Base-by-base conservation (phyloP, 2,113 vertebrate genomes). In the Neolamprologus toae region DNA sequence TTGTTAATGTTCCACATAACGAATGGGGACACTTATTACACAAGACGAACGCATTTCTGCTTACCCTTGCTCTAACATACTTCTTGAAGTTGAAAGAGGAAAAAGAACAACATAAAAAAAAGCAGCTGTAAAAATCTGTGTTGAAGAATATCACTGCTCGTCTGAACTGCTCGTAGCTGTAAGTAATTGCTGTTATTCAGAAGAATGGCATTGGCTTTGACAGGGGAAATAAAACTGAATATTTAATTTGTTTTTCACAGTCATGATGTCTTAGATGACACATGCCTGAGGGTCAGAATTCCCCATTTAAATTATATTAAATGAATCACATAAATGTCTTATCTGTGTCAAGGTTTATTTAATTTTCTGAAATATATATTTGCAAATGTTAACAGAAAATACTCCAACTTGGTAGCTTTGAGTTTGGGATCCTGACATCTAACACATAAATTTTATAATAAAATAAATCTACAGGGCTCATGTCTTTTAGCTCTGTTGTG, bases 51-150 rank as follows among this genome's bases (percentile, higher is more conserved):
- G 89, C 12, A 59, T 61, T 47, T 85, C 71, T 57, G 93, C 97
- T 97, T 97, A 97, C 97, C 97, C 97, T 97, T 82, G 96, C 97
- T 96, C 96, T 97, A 96, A 97, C 95, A 88, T 97, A 97, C 97
- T 98, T 98, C 98, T 98, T 97, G 95, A 96, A 94, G 95, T 94
- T 94, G 94, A 93, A 92, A 83, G 88, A 81, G 71, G 42, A 88
- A 83, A 87, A 86, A 82, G 28, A 40, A 57, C 66, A 54, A 85
- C 55, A 82, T 37, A 88, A 86, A 81, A 55, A 79, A 82, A 45
- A 85, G 21, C 53, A 35, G 16, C 23, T 80, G 83, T 87, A 83
- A 89, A 66, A 87, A 57, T n/a, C 31, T 80, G 57, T 13, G 53
- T 59, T 55, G 51, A 40, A 40, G 53, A 12, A 54, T 42, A 83